phyloP scores from a whole-genome alignment of 2,797 vertebrate species.

The Anguilla anguilla region DNA sequence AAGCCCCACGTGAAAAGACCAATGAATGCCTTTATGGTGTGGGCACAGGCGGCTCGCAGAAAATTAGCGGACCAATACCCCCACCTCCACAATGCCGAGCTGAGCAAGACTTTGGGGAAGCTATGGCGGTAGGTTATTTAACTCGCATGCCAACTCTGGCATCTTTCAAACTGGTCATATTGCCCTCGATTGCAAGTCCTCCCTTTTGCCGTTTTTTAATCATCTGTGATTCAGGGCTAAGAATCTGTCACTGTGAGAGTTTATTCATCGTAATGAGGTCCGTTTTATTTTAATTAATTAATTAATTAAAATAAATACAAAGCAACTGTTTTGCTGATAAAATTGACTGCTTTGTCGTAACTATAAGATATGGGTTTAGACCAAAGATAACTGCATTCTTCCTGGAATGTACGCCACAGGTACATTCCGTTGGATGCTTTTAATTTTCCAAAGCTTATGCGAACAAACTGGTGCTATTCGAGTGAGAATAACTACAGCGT shows the following conservation, averaged over 20 bases:
- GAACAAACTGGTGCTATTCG: not conserved
- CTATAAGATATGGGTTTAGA: not conserved
- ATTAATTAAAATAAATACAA: not conserved
- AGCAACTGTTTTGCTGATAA: not conserved
- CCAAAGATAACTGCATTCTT: not conserved
- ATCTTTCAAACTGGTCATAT: not conserved
- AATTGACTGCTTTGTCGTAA: not conserved
- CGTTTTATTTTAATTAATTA: not conserved
- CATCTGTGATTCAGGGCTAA: not conserved
- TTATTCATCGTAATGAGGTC: not conserved
- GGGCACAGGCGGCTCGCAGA: slow-evolving; percentile 83
- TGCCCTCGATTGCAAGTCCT: not conserved
- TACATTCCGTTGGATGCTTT: not conserved
- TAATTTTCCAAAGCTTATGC: not conserved
- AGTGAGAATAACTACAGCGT: not conserved
- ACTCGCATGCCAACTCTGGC: not conserved
- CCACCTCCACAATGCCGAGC: slow-evolving; percentile 87
- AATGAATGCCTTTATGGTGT: slow-evolving; percentile 87
- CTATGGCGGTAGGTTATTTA: slow-evolving; percentile 79
- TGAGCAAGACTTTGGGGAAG: slow-evolving; percentile 88
- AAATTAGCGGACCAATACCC: slow-evolving; percentile 86
- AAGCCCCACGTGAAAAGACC: slow-evolving; percentile 84
- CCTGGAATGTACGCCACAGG: not conserved
- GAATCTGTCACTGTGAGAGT: not conserved
- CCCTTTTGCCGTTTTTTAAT: not conserved